phyloP scores from a whole-genome alignment of 1,140 invertebrate genomes.

The Brachionus rubens region DNA sequence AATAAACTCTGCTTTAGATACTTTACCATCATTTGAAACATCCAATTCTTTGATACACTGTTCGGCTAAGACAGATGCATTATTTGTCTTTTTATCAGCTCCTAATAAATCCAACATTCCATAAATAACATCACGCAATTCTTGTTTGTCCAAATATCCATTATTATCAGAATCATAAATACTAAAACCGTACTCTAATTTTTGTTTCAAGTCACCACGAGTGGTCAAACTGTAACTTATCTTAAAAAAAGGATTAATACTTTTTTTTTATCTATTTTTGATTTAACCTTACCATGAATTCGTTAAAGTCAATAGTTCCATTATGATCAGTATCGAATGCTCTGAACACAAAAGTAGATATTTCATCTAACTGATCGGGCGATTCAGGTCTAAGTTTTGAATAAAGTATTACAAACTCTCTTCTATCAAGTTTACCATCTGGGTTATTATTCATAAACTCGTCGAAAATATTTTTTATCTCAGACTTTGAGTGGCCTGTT shows the following conservation, averaged over 20 bases:
- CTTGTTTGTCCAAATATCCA: slow-evolving; percentile 2
- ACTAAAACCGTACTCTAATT: slow-evolving; percentile 36
- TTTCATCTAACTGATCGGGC: background rate
- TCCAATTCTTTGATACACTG: slow-evolving; percentile 34
- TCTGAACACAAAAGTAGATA: slow-evolving; percentile 17
- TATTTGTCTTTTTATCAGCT: slow-evolving; percentile 8
- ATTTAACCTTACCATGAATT: slow-evolving; percentile 39
- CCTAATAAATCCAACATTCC: slow-evolving; percentile 42
- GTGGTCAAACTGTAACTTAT: slow-evolving; percentile 31
- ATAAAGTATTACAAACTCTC: slow-evolving; percentile 14
- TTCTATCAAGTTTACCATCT: background rate
- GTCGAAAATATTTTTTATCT: slow-evolving; percentile 23
- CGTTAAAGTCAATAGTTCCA: slow-evolving; percentile 31
- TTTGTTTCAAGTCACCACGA: slow-evolving; percentile 34
- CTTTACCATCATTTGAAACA: background rate
- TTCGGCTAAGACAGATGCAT: background rate
- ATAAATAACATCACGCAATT: slow-evolving; percentile 7
- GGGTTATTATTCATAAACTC: background rate
- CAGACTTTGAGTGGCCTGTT: background rate
- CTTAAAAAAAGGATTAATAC: background rate
- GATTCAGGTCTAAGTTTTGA: slow-evolving; percentile 14
- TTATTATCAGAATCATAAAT: slow-evolving; percentile 27
- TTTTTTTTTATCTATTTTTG: no score
- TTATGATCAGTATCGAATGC: slow-evolving; percentile 36
- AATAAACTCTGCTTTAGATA: slow-evolving; percentile 44